Percentiles rank a stretch among this genome's conserved stretches.
Conservation (phyloP, 2,888 invertebrate species). For the Ornithoptera priamus region DNA sequence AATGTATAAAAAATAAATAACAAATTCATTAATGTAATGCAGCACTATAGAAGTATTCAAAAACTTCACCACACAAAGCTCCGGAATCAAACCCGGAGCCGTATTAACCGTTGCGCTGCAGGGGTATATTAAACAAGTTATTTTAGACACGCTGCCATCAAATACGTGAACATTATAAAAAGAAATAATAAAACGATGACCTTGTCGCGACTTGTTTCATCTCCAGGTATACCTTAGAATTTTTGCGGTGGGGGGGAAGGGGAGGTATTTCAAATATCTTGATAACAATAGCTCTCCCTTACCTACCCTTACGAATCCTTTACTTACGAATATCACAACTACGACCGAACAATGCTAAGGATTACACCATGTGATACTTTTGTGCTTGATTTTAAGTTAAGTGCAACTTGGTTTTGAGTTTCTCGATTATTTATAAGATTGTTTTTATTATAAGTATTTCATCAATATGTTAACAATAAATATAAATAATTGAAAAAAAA, state of each 20-base stretch:
- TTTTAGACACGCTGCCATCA: background rate
- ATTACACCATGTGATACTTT: conserved; percentile 2
- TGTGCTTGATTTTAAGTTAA: background rate
- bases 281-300: conserved; percentile 42
- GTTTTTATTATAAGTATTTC: no score
- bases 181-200: conserved; percentile 20
- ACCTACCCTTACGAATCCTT: conserved; percentile 20
- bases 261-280: conserved; percentile 35
- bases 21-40: no score
- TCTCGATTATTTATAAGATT: no score
- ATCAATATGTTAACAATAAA: no score
- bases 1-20: no score
- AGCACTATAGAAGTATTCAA: no score
- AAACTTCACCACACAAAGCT: no score
- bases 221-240: conserved; percentile 38
- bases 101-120: background rate
- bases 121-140: background rate
- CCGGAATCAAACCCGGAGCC: no score
- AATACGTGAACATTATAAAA: background rate
- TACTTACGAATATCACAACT: conserved; percentile 13
- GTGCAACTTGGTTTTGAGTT: no score
- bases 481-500: no score
- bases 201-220: conserved; percentile 47
- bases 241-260: conserved; percentile 35
- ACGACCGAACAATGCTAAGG: conserved; percentile 13